Evolutionary conservation across 1,140 invertebrate species (phyloP), one percentile per base, ranked within the genome.

Genomic region (Macrobrachium rosenbergii): DNA sequence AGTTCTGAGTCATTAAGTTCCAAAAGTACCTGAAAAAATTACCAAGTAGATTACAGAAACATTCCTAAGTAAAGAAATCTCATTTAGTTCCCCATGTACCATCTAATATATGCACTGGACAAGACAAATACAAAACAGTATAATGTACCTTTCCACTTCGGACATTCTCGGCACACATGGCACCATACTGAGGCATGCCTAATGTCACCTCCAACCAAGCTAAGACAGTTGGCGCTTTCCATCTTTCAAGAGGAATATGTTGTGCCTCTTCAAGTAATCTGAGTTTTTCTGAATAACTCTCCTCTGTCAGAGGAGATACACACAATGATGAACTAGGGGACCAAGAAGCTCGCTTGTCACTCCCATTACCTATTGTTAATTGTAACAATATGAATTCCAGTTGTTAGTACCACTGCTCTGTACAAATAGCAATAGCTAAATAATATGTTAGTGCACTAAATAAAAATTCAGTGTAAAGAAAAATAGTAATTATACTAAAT

Each of bases 141-240:
- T 10, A 67, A 58, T 45, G 84, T 91, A 97, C 97, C 94, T 98
- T 98, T 90, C 97, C 97, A 92, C 97, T 98, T 91, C 98, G 98
- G 73, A 99, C 95, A 92, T 98, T 98, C 91, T 98, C 96, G 23
- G 96, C 96, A 91, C 97, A 98, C 82, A 95, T 93, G 16, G 95
- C 94, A 2, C 96, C 96, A 90, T 98, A 98, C 90, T 98, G 96
- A 0, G 97, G 96, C 97, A 99, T 98, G 23, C 96, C 97, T 6
- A 99, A 94, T 0, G 96, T 96, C 23, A 98, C 95, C 92, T 98
- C 97, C 62, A 98, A 92, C 97, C 97, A 99, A 0, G 97, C 97
- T 17, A 98, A 94, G 63, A 99, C 97, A 69, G 97, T 97, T 0
- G 96, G 95, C 23, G 97, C 97, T 88, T 97, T 94, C 97, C 97